phyloP scores from a whole-genome alignment of 2,113 vertebrate species.

The mouse (Mus musculus) region GRCm39 chr5:146378501-146379000 shows the following conservation, averaged over 20 bases:
- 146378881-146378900: neutral
- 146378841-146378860: neutral
- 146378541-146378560: neutral
- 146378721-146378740: neutral
- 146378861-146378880: neutral
- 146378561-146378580: neutral
- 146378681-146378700: neutral
- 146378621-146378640: neutral
- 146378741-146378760: neutral
- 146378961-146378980: neutral
- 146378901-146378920: neutral
- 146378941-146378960: neutral
- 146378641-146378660: neutral
- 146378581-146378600: neutral
- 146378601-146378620: neutral
- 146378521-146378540: neutral
- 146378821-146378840: neutral
- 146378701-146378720: neutral
- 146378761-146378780: neutral
- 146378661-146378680: neutral
- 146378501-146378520: neutral
- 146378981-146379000: neutral
- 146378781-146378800: neutral
- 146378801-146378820: neutral
- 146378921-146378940: neutral